Evolutionary conservation across 1,140 invertebrate genomes (phyloP).

Genomic region (Acyrthosiphon pisum): DNA sequence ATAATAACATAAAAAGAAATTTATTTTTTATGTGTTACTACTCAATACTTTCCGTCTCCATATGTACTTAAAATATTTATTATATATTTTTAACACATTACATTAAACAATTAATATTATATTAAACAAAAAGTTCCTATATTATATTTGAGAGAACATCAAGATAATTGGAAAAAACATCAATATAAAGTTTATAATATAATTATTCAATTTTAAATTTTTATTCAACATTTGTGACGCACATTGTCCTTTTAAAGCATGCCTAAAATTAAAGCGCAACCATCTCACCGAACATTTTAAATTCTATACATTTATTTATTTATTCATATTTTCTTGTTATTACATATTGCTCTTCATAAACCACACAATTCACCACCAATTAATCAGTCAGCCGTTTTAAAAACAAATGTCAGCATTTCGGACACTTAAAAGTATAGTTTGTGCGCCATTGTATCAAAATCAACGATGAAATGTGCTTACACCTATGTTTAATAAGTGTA

Average conservation of each 20-base stretch:
- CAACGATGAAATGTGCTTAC: not conserved
- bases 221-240: not conserved
- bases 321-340: not conserved
- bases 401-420: not conserved
- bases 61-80: not conserved
- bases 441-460: not conserved
- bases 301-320: not conserved
- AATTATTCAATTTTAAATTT: not conserved
- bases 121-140: conserved; percentile 6
- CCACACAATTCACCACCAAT: not conserved
- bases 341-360: not conserved
- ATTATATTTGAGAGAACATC: conserved; percentile 10
- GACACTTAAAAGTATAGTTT: not conserved
- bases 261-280: not conserved
- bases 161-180: conserved; percentile 2
- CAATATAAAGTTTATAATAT: not conserved
- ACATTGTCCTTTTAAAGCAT: not conserved
- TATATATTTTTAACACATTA: not conserved
- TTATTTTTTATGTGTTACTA: not conserved
- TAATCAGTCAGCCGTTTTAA: not conserved
- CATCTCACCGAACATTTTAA: not conserved
- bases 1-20: not conserved
- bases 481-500: not conserved
- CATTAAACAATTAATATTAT: conserved; percentile 11
- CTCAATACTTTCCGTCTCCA: not conserved